Evolutionary conservation across 64 coral and sea anemone species (phyloP).

Genomic region (Anthopleura sola): DNA sequence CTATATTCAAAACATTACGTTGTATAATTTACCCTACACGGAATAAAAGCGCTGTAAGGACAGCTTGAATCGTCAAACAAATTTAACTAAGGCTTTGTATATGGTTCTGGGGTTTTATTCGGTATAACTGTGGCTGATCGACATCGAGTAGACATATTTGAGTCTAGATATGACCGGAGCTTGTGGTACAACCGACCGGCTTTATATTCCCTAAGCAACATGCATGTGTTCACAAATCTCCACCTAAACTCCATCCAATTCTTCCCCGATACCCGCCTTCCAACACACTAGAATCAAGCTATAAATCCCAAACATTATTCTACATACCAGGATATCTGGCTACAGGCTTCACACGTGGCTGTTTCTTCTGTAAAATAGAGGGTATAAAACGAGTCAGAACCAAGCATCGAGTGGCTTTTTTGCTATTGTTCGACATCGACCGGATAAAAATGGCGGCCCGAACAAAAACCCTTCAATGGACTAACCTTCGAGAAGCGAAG

Average conservation of each 20-base stretch:
- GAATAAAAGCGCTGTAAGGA: not conserved
- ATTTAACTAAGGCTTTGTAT: not conserved
- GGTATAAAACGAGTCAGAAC: not conserved
- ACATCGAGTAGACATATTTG: not conserved
- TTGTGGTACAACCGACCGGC: not conserved
- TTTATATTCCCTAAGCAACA: conserved; percentile 10
- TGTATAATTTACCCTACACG: not conserved
- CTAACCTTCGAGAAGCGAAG: conserved; percentile 94
- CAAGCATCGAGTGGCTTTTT: conserved; percentile 3
- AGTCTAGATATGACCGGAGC: not conserved
- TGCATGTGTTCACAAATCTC: conserved; percentile 3
- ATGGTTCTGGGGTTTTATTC: not conserved
- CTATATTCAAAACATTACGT: conserved; percentile 8
- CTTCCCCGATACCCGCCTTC: not conserved
- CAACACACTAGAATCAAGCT: not conserved
- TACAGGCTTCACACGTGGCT: conserved; percentile 85
- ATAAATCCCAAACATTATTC: not conserved
- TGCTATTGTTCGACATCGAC: not conserved
- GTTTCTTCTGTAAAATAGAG: conserved; percentile 76
- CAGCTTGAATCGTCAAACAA: not conserved
- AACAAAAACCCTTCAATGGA: not conserved
- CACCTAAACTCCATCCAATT: not conserved
- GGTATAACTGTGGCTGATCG: not conserved
- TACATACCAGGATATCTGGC: conserved; percentile 84
- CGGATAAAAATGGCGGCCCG: conserved; percentile 1